Evolutionary conservation across 2,113 vertebrate genomes (phyloP).

Genomic region (Dicaeum eximium): DNA sequence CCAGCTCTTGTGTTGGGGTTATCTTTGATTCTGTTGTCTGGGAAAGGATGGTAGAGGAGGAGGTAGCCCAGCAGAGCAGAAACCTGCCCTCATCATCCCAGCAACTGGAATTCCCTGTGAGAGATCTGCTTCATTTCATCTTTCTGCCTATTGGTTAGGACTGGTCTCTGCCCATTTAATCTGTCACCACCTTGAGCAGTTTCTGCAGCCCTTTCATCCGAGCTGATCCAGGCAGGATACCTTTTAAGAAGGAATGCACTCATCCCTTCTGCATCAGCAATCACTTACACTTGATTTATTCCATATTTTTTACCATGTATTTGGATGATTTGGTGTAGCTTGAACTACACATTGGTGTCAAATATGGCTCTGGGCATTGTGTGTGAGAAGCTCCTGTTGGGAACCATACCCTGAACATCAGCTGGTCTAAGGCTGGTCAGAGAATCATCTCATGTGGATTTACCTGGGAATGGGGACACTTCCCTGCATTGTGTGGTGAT

Average conservation of each 20-base stretch:
- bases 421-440: neutral
- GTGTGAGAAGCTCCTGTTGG: neutral
- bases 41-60: neutral
- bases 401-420: neutral
- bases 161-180: neutral
- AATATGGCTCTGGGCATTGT: rapidly evolving
- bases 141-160: neutral
- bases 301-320: rapidly evolving
- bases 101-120: neutral
- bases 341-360: rapidly evolving
- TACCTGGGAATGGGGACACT: neutral
- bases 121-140: neutral
- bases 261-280: neutral
- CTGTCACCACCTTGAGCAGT: neutral
- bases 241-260: neutral
- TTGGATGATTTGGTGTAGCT: neutral
- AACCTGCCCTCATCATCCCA: neutral
- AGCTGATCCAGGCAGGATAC: neutral
- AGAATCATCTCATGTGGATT: neutral
- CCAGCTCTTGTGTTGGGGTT: neutral
- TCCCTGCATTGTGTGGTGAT: neutral
- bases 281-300: neutral
- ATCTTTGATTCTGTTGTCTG: neutral
- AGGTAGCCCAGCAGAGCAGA: neutral
- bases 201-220: neutral